phyloP scores from a whole-genome alignment of 2,888 invertebrate genomes.

The Argyra leucocephala region DNA sequence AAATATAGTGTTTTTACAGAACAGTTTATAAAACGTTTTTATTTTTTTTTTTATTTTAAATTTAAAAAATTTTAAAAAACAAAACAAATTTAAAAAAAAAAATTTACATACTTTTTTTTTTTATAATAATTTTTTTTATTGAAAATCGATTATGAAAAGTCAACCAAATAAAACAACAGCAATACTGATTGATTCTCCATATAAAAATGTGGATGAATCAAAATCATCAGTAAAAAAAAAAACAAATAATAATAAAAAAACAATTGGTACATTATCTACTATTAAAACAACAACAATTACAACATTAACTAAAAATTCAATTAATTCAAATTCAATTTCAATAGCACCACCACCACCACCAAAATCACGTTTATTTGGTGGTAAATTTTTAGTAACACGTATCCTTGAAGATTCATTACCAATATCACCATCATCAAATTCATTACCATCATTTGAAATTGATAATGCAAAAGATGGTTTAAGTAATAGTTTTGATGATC shows the following conservation, averaged over 20 bases:
- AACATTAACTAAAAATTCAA: constrained; percentile 22
- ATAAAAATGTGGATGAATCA: constrained; percentile 4
- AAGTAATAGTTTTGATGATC: background rate
- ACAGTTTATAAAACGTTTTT: background rate
- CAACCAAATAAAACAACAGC: background rate
- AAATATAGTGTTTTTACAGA: too few relatives aligned
- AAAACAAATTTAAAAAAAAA: background rate
- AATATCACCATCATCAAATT: constrained; percentile 1
- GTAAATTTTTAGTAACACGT: constrained; percentile 4
- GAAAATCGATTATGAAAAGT: background rate
- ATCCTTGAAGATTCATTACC: background rate
- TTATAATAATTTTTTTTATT: too few relatives aligned
- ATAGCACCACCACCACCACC: constrained; percentile 24
- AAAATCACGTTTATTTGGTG: constrained; percentile 21
- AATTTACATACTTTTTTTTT: background rate
- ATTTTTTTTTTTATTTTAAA: background rate
- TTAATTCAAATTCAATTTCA: constrained; percentile 24
- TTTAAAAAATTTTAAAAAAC: background rate
- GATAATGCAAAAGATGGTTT: background rate
- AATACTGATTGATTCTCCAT: constrained; percentile 6
- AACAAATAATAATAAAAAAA: background rate
- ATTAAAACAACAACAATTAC: constrained; percentile 28
- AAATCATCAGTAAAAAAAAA: background rate
- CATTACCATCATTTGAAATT: constrained; percentile 7
- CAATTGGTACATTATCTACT: background rate